A percentile compares a stretch with the other conserved stretches of the same genome.
These are phyloP conservation scores for Percopsis omiscomaycus DNA, from an alignment of 2,797 vertebrate species.

Conservation along the genomic window DNA sequence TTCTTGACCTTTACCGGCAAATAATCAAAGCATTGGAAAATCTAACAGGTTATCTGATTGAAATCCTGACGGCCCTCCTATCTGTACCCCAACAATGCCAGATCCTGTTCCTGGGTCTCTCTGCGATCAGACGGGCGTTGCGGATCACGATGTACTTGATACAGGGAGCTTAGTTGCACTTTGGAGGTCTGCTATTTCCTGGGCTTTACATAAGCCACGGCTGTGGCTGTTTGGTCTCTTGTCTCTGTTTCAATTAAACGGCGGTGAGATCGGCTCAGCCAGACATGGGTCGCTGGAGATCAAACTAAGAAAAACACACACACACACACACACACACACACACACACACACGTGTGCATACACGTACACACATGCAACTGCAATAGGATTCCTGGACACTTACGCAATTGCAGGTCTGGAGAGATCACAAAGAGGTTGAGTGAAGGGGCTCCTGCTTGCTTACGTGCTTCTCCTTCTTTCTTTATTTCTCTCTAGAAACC, in stretches of 20 bases:
- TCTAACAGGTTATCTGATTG: slow-evolving; percentile 69
- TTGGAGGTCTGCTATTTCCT: slow-evolving; percentile 42
- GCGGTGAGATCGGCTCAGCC: slow-evolving; percentile 19
- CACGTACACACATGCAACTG: neutral
- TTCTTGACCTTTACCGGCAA: slow-evolving; percentile 44
- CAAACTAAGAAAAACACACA: slow-evolving; percentile 19
- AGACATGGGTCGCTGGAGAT: slow-evolving; percentile 32
- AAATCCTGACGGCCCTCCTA: slow-evolving; percentile 63
- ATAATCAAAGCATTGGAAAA: slow-evolving; percentile 70
- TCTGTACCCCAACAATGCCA: slow-evolving; percentile 65
- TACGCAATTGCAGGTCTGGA: slow-evolving; percentile 10
- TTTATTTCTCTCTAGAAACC: neutral
- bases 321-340: neutral
- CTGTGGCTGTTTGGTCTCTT: slow-evolving; percentile 5
- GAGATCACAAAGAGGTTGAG: slow-evolving; percentile 12
- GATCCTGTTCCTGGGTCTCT: slow-evolving; percentile 72
- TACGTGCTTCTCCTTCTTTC: neutral
- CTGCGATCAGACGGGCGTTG: slow-evolving; percentile 41
- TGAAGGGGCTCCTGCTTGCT: neutral
- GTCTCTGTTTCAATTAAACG: slow-evolving; percentile 6
- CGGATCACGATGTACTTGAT: slow-evolving; percentile 68
- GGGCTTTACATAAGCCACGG: slow-evolving; percentile 54
- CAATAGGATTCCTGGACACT: slow-evolving; percentile 15
- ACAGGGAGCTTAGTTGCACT: slow-evolving; percentile 59
- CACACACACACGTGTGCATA: neutral